phyloP scores from a whole-genome alignment of 1,140 invertebrate species.

The Papilio machaon region DNA sequence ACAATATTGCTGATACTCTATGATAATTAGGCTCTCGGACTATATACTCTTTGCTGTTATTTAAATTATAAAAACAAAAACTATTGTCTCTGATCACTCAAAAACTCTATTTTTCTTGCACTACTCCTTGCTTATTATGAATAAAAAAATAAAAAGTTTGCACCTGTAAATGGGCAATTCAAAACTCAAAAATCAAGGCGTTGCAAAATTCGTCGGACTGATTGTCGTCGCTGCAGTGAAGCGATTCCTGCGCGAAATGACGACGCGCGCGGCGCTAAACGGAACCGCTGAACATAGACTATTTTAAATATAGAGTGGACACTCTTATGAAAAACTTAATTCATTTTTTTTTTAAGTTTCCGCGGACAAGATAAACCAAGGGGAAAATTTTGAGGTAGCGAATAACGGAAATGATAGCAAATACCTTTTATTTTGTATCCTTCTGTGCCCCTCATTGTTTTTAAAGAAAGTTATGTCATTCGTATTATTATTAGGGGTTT shows the following conservation, averaged over 20 bases:
- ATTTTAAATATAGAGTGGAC: conserved; percentile 12
- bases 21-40: background rate
- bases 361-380: background rate
- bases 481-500: too few species aligned
- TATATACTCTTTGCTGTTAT: too few species aligned
- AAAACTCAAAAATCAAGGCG: conserved; percentile 28
- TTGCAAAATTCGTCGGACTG: conserved; percentile 27
- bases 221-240: conserved; percentile 34
- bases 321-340: background rate
- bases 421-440: background rate
- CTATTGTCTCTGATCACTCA: too few species aligned
- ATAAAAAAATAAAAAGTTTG: background rate
- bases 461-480: too few species aligned
- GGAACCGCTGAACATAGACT: conserved; percentile 45
- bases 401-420: background rate
- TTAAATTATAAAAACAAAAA: too few species aligned
- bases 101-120: too few species aligned
- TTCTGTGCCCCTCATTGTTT: too few species aligned
- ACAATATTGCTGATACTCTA: conserved; percentile 25
- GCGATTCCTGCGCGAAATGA: conserved; percentile 46
- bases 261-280: conserved; percentile 31
- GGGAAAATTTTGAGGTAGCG: too few species aligned
- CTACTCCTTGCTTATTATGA: too few species aligned
- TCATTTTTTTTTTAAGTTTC: too few species aligned
- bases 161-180: conserved; percentile 11